These are phyloP conservation scores for Peromyscus californicus DNA, from an alignment of 2,113 vertebrate species.

Conservation along the genomic window DNA sequence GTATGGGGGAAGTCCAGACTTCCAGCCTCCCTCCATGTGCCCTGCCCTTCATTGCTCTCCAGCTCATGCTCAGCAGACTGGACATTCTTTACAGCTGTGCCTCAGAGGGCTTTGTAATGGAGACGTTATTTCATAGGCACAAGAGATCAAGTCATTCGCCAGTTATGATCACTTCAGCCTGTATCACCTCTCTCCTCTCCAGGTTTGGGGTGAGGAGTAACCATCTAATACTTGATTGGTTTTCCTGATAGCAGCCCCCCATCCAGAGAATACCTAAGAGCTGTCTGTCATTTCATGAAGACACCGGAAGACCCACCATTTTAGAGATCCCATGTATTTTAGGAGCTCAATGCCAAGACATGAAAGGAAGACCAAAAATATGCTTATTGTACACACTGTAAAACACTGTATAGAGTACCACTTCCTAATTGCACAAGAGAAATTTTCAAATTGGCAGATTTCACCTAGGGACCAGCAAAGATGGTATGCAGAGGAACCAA, in stretches of 20 bases:
- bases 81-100: not conserved
- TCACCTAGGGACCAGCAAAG: not conserved
- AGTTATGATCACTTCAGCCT: not conserved
- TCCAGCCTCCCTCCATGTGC: not conserved
- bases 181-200: not conserved
- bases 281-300: not conserved
- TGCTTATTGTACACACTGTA: not conserved
- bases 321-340: not conserved
- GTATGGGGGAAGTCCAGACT: not conserved
- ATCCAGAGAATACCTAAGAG: not conserved
- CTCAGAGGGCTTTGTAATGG: not conserved
- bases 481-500: not conserved
- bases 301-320: not conserved
- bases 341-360: not conserved
- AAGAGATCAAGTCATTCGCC: not conserved
- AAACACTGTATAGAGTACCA: not conserved
- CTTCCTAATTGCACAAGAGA: not conserved
- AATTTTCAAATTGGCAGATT: not conserved
- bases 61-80: too few species aligned
- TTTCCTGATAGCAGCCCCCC: not conserved
- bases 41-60: not conserved
- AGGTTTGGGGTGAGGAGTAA: not conserved
- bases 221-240: not conserved
- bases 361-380: not conserved
- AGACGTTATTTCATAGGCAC: not conserved